Base-by-base conservation (phyloP, 2,113 vertebrate species). In the Grus americana region DNA sequence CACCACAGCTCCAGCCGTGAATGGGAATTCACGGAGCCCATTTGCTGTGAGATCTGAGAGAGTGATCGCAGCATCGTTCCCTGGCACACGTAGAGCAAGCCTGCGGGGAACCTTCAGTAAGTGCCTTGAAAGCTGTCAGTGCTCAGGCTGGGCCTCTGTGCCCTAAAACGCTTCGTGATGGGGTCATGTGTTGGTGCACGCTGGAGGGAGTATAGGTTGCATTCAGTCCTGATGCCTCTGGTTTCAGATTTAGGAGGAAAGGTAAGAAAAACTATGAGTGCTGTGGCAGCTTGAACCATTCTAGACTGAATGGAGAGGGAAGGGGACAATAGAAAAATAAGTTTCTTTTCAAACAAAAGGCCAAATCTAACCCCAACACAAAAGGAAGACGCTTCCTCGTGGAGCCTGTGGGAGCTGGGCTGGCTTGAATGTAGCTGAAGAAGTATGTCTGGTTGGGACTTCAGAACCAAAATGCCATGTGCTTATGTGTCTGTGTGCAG, bases 271-370 rank as follows among this genome's bases (percentile, higher is more conserved):
- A 18, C 36, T 16, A 26, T 3, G 9, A 49, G 34, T 58, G 30
- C 49, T 1, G 2, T 38, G 70, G 80, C 46, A 27, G 9, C 83
- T 6, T 1, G 5, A 38, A 24, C 30, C 5, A 0, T 63, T 74
- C 61, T 26, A 55, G 62, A 12, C 58, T 72, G 62, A 70, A 4
- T 8, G 11, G 74, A 36, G 19, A 74, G 26, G 36, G 61, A 49
- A 78, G 27, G 58, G 50, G 50, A 40, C 11, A 50, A 22, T 42
- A 32, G 62, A 23, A 85, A 92, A 84, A 49, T 10, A 42, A 68
- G 11, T 61, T 59, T 76, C 23, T 83, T 85, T 92, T 81, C 38
- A 22, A 79, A 84, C 73, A 81, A 79, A 90, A 91, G 67, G 50
- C 67, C n/a, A n/a, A 87, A 92, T 79, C 57, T 65, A 72, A 62